Evolutionary conservation across 2,888 invertebrate species (phyloP), one percentile per base, ranked within the genome.

Genomic region (Crossocerus cetratus): DNA sequence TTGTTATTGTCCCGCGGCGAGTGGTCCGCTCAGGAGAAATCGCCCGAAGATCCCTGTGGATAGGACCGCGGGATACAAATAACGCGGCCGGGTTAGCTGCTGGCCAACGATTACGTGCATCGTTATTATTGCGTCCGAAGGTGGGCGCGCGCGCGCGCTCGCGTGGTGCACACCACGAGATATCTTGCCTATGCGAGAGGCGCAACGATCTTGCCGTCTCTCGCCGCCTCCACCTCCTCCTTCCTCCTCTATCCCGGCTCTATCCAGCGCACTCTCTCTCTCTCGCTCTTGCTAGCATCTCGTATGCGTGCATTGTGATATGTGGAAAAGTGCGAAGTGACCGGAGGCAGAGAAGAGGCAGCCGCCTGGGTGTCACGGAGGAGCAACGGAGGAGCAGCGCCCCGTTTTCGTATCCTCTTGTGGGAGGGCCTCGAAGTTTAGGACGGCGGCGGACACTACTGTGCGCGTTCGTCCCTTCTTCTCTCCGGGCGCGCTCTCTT

Each of bases 1-100:
- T 71, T 58, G 77, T 80, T 75, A 65, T 72, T 76, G 78, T 82
- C 77, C 80, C 76, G 76, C 69, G 74, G 71, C 73, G 74, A 59
- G 62, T 72, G 63, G 63, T 60, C 62, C 13, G 73, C 22, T 63
- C 71, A 53, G 78, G 68, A 76, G 73, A 60, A 60, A 55, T 43
- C 45, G 58, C 49, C 45, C 64, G 69, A 77, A 65, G 72, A 64
- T 72, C 65, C 62, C 58, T 56, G 61, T 53, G 67, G 61, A 66
- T 55, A 72, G 44, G 59, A 65, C 62, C 53, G 59, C 66, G 57
- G 54, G 57, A 43, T 58, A 23, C 69, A 23, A 72, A 44, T 72
- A 76, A 76, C 72, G 65, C 67, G 71, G 55, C 65, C 53, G 56
- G 42, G 65, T 56, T 64, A 75, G 65, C 60, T 67, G 65, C 76